Conservation (phyloP, 1,140 invertebrate species). For the Reticulitermes speratus region DNA sequence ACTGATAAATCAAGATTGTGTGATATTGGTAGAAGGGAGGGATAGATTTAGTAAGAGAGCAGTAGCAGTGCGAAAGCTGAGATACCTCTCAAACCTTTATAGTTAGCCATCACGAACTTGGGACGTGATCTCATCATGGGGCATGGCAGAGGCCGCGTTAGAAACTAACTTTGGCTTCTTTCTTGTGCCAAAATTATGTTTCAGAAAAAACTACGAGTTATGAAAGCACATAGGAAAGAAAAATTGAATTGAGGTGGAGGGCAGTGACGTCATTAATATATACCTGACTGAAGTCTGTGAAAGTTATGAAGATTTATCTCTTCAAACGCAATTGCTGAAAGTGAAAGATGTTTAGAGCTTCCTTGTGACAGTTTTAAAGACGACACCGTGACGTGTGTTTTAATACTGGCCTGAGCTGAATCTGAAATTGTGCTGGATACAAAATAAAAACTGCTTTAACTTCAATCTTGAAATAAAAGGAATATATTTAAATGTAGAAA, state of each 20-base stretch:
- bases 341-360: background rate
- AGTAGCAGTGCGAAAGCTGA: background rate
- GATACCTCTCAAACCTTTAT: background rate
- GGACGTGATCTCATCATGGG: background rate
- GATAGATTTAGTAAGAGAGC: background rate
- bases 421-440: background rate
- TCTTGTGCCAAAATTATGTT: background rate
- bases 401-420: background rate
- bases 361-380: background rate
- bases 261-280: background rate
- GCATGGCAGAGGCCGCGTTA: background rate
- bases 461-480: background rate
- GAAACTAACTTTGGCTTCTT: background rate
- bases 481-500: background rate
- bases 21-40: too few relatives aligned
- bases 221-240: background rate
- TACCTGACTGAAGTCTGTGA: background rate
- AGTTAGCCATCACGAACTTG: background rate
- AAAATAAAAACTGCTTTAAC: background rate
- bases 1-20: background rate
- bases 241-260: background rate
- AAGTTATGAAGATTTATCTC: background rate
- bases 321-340: background rate
- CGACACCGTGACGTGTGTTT: background rate
- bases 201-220: background rate